Conservation (phyloP, 2,888 invertebrate genomes). For the Drosophila pegasa region DNA sequence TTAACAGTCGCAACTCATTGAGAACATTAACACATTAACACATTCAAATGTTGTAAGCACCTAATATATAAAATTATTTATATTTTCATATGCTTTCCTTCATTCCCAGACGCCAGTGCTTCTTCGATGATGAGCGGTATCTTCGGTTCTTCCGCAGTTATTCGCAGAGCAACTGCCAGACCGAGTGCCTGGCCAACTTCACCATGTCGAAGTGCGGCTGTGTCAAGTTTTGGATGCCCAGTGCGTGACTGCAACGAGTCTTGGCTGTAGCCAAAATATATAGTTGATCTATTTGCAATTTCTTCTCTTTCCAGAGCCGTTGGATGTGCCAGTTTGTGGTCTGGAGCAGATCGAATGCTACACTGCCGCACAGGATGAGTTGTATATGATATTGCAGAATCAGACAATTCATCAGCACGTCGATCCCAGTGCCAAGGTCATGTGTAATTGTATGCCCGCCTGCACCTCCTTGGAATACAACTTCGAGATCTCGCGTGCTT, state of each 20-base stretch:
- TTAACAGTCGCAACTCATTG: not conserved
- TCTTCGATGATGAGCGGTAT: conserved; percentile 88
- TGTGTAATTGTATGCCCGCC: conserved; percentile 83
- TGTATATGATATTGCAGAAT: conserved; percentile 71
- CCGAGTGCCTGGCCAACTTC: conserved; percentile 89
- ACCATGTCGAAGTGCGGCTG: conserved; percentile 88
- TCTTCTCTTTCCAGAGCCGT: conserved; percentile 64
- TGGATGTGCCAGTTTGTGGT: conserved; percentile 83
- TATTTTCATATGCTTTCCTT: not conserved
- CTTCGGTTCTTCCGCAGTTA: conserved; percentile 88
- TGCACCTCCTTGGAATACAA: conserved; percentile 83
- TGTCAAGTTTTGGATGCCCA: conserved; percentile 90
- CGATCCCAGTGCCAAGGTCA: conserved; percentile 61
- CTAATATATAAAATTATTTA: not conserved
- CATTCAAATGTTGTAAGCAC: not conserved
- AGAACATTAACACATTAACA: not conserved
- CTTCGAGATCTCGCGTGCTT: conserved; percentile 82
- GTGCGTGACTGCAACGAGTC: conserved; percentile 55
- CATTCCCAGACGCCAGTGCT: conserved; percentile 87
- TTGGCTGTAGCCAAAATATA: too few species aligned
- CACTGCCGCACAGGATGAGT: conserved; percentile 78
- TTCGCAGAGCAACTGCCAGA: conserved; percentile 90
- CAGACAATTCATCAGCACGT: conserved; percentile 73
- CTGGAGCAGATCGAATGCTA: conserved; percentile 82
- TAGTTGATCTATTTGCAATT: too few species aligned